Conservation (phyloP, 2,113 vertebrate species). For the Perca flavescens region DNA sequence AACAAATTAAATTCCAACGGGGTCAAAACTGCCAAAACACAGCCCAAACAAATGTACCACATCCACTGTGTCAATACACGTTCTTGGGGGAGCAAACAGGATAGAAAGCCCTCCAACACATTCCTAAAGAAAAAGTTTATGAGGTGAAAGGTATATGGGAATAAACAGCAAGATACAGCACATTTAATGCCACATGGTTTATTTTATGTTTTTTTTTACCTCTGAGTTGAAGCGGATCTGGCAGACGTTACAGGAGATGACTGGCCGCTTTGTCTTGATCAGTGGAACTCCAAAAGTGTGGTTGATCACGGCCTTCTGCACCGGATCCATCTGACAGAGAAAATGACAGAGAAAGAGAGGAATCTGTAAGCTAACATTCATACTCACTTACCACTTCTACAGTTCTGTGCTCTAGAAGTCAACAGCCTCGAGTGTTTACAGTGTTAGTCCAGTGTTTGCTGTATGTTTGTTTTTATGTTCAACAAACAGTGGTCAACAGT, state of each 20-base stretch:
- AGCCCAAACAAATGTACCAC: conserved; percentile 52
- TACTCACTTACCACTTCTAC: background rate
- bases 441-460: conserved; percentile 1
- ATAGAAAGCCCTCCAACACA: conserved; percentile 21
- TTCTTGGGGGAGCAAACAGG: conserved; percentile 22
- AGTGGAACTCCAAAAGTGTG: conserved; percentile 92
- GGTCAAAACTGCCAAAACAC: conserved; percentile 56
- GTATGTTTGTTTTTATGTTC: conserved; percentile 18
- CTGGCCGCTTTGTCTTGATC: conserved; percentile 90
- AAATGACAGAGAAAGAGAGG: conserved; percentile 32
- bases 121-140: conserved; percentile 5
- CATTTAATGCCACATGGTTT: background rate
- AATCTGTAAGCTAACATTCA: conserved; percentile 48
- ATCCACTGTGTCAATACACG: conserved; percentile 37
- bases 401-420: conserved; percentile 7
- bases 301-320: conserved; percentile 94
- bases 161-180: background rate
- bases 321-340: conserved; percentile 91
- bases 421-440: conserved; percentile 29
- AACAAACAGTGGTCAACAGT: conserved; percentile 25
- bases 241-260: conserved; percentile 96
- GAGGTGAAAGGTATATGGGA: conserved; percentile 8
- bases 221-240: conserved; percentile 97
- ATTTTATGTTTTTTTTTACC: conserved; percentile 77
- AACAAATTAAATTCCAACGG: conserved; percentile 65